Percentiles rank a stretch among this genome's conserved stretches.
phyloP scores from a whole-genome alignment of 2,888 invertebrate species.

The Dyspetes luteomarginatus region DNA sequence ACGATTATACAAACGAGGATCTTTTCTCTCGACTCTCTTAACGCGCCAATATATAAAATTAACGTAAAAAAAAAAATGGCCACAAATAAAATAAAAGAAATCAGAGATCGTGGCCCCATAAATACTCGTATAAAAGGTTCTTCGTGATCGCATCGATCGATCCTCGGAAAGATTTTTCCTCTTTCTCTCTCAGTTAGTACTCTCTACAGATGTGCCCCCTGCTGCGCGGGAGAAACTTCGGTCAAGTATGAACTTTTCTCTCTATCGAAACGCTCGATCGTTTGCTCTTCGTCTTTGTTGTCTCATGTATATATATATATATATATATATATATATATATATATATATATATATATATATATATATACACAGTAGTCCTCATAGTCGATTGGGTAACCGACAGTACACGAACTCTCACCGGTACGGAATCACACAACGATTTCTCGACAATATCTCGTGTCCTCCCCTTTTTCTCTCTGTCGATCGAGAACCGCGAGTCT shows the following conservation, averaged over 20 bases:
- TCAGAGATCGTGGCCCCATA: slow-evolving; percentile 62
- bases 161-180: slow-evolving; percentile 28
- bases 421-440: slow-evolving; percentile 53
- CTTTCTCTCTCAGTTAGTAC: neutral
- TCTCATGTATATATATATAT: slow-evolving; percentile 1
- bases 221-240: slow-evolving; percentile 57
- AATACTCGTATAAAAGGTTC: slow-evolving; percentile 65
- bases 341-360: slow-evolving; percentile 9
- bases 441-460: slow-evolving; percentile 51
- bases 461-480: slow-evolving; percentile 16
- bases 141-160: slow-evolving; percentile 66
- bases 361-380: slow-evolving; percentile 38
- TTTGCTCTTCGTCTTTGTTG: slow-evolving; percentile 42
- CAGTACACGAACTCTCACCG: slow-evolving; percentile 54
- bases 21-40: slow-evolving; percentile 8
- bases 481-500: slow-evolving; percentile 42
- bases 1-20: slow-evolving; percentile 24
- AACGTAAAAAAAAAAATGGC: slow-evolving; percentile 11
- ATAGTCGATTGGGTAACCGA: slow-evolving; percentile 51
- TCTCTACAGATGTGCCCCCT: slow-evolving; percentile 42
- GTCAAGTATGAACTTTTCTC: slow-evolving; percentile 66
- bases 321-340: slow-evolving; percentile 15
- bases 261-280: slow-evolving; percentile 63
- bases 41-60: slow-evolving; percentile 60
- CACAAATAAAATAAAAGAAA: slow-evolving; percentile 22